Base-by-base conservation (phyloP, 92 coral and sea anemone species). In the Montipora capitata region DNA sequence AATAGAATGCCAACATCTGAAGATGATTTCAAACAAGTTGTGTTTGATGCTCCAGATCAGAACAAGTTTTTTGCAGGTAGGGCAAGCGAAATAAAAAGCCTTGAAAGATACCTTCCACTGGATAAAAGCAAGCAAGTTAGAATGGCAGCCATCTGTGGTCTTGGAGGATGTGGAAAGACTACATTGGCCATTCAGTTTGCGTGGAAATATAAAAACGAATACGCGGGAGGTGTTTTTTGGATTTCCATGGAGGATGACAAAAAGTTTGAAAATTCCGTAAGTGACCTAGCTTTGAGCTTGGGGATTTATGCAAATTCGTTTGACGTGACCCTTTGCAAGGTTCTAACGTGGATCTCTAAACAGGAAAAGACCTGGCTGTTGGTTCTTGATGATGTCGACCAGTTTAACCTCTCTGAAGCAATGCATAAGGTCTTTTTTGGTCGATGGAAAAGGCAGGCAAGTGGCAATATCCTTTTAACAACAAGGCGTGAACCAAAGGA, bases 221-320 rank as follows among this genome's bases (percentile, higher is more conserved):
- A 94, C 83, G 81, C 45, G 0, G 99, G 96, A 27, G 99, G 99
- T 11, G 99, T 94, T 44, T 94, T 91, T 79, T 96, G 99, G 98
- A 75, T 96, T 71, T 94, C 99, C 16, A 83, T 83, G 65, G 84
- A 79, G 8, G 74, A 79, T 64, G 84, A 79, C 8, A 65, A 17
- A 59, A 76, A 44, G 66, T 77, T 84, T 74, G 78, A 86, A 59
- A 88, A 74, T 48, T 76, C 98, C 64, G 63, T 96, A 38, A 73
- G 77, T 75, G 96, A 94, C 40, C 83, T 92, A 83, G 95, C 96
- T 10, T 73, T 83, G 3, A 68, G 86, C 41, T 42, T 82, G 10
- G 91, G 61, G 42, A 45, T 96, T 13, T 85, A 88, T n/a, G 82
- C 92, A 40, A 83, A 75, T 4, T 85, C 85, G 8, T 88, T 93